Evolutionary conservation across 2,888 invertebrate species (phyloP).

Genomic region (Molorchus minor): DNA sequence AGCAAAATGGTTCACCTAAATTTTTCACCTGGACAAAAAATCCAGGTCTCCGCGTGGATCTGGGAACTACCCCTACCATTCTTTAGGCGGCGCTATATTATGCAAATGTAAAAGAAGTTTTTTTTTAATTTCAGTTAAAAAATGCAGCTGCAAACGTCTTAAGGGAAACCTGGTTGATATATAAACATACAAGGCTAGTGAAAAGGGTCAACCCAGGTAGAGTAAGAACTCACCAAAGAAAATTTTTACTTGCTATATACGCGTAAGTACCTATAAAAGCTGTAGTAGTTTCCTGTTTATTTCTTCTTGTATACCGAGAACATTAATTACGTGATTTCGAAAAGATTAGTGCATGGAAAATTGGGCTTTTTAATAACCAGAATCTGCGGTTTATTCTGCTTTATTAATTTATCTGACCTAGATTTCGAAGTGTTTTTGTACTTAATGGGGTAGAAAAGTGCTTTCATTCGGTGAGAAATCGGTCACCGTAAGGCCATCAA

Average conservation of each 20-base stretch:
- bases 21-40: too few relatives aligned
- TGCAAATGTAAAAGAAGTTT: not conserved
- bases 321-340: too few relatives aligned
- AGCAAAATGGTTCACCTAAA: too few relatives aligned
- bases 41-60: too few relatives aligned
- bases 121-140: constrained; percentile 85
- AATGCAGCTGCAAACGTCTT: constrained; percentile 99
- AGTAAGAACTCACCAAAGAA: constrained; percentile 97
- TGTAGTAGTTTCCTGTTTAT: not conserved
- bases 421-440: not conserved
- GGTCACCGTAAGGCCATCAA: not conserved
- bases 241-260: constrained; percentile 99
- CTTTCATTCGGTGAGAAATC: not conserved
- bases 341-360: too few relatives aligned
- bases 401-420: constrained; percentile 1
- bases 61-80: too few relatives aligned
- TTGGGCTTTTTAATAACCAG: too few relatives aligned
- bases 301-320: not conserved
- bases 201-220: constrained; percentile 96
- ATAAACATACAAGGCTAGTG: constrained; percentile 98
- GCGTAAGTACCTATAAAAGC: constrained; percentile 76
- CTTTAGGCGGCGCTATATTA: too few relatives aligned
- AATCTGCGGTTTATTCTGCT: not conserved
- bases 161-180: constrained; percentile 99
- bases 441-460: not conserved